Conservation (phyloP, 2,113 vertebrate species). For the Apteryx owenii region DNA sequence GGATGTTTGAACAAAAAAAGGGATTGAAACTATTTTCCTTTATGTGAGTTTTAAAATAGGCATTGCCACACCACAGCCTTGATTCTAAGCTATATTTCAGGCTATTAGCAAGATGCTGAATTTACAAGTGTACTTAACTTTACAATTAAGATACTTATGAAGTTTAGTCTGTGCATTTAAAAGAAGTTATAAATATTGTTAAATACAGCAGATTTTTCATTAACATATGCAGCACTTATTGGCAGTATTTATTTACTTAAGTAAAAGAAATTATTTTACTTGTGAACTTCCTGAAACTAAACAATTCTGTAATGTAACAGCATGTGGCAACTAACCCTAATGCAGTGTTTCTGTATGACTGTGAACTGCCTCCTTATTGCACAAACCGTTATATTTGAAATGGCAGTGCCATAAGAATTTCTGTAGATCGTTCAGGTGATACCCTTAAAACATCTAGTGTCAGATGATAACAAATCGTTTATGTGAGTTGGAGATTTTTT, state of each 20-base stretch:
- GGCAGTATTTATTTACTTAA: not conserved
- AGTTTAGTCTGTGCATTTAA: not conserved
- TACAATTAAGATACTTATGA: not conserved
- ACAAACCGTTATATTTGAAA: not conserved
- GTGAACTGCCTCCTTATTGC: not conserved
- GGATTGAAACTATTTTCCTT: not conserved
- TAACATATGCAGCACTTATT: fast-evolving
- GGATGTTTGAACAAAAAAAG: not conserved
- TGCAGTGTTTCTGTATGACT: fast-evolving
- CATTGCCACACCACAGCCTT: not conserved
- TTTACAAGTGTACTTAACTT: not conserved
- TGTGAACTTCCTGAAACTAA: not conserved
- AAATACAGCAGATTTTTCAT: not conserved
- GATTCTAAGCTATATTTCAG: no score
- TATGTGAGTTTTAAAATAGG: not conserved
- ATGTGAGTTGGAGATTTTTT: fast-evolving
- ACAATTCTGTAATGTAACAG: not conserved
- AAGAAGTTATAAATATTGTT: not conserved
- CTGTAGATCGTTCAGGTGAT: fast-evolving
- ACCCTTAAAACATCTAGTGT: fast-evolving
- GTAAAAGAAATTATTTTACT: not conserved
- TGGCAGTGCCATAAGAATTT: not conserved
- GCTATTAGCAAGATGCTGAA: not conserved
- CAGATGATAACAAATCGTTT: not conserved
- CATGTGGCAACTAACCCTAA: no score